Evolutionary conservation across 2,888 invertebrate species (phyloP).

Genomic region (Drepana falcataria): DNA sequence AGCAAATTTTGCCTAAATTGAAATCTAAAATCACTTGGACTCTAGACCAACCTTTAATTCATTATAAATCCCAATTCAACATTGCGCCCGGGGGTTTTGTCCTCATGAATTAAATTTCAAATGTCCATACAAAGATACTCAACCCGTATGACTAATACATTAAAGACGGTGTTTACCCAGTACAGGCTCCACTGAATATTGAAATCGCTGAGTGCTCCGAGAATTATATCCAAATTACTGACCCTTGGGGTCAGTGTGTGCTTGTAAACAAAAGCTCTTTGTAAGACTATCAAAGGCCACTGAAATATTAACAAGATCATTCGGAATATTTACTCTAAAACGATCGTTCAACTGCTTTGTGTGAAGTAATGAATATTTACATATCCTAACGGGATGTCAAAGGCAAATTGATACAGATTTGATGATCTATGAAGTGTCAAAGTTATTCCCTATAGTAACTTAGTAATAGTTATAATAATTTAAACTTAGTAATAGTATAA

Average conservation of each 20-base stretch:
- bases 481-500: too few relatives aligned
- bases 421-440: too few relatives aligned
- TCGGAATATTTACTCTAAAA: background rate
- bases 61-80: too few relatives aligned
- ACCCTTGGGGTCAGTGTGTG: conserved; percentile 11
- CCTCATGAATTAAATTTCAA: background rate
- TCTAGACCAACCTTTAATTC: too few relatives aligned
- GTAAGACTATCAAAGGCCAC: conserved; percentile 3
- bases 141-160: conserved; percentile 14
- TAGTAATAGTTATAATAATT: too few relatives aligned
- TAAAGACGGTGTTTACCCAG: conserved; percentile 18
- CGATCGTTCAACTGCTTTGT: too few relatives aligned
- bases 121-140: background rate
- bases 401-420: too few relatives aligned
- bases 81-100: background rate
- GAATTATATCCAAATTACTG: conserved; percentile 29
- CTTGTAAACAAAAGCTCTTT: conserved; percentile 4
- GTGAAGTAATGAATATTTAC: too few relatives aligned
- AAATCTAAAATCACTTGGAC: too few relatives aligned
- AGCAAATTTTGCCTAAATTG: too few relatives aligned
- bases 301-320: background rate
- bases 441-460: too few relatives aligned
- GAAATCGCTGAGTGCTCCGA: conserved; percentile 22
- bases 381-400: too few relatives aligned
- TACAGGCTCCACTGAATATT: conserved; percentile 29